Base-by-base conservation (phyloP, 1,140 invertebrate genomes). In the Euborellia annulipes region DNA sequence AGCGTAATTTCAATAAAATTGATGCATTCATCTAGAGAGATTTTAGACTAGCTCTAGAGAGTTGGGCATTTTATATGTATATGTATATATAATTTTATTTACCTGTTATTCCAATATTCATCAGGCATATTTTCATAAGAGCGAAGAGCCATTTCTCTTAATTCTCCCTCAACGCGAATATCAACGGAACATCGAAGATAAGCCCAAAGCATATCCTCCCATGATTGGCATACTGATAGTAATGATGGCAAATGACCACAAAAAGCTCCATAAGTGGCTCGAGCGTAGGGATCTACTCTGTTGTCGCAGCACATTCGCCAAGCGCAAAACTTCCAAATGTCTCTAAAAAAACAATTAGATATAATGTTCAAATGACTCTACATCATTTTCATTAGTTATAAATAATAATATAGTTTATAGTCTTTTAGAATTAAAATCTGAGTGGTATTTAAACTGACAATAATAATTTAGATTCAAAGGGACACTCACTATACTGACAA, bases 191-290 rank as follows among this genome's bases (percentile, higher is more conserved):
- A 72, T 55, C 79, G 81, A 49, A 89, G 70, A 59, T 90, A 80
- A 8, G 86, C 85, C 91, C 91, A 96, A 9, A 95, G 62, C 44
- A 82, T 68, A 64, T 97, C 92, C 58, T 87, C 78, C 90, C 90
- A 95, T 13, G 74, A 78, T 8, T 68, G 65, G 49, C 86, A 83
- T 0, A 82, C 72, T 4, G 79, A 67, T 8, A 92, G 58, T 7
- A 92, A 57, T 11, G 79, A 73, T 16, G 74, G 64, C 18, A 93
- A 58, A 62, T 92, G 80, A 0, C 91, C 91, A 67, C 87, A 90
- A 14, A 91, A 47, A 8, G 43, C 43, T 19, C 36, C 49, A 41
- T 45, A 43, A 11, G 51, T 45, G 8, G 70, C 71, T 50, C 64
- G 60, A 52, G 73, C 69, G 54, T 66, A 61, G 2, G 52, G 38